Evolutionary conservation across 92 coral and sea anemone species (phyloP).

Genomic region (Phenganax subtilis): DNA sequence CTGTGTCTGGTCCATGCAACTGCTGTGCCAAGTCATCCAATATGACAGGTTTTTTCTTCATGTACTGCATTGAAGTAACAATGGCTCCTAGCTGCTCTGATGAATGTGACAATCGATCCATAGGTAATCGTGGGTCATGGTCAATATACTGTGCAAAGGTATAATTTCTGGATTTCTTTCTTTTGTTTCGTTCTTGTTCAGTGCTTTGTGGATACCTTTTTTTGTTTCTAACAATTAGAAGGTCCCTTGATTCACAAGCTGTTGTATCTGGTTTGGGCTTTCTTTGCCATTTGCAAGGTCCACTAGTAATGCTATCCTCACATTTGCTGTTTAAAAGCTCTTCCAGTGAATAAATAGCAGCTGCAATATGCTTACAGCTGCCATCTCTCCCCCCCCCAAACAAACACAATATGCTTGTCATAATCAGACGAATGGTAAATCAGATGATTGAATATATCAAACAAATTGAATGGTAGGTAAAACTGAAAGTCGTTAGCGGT

Average conservation of each 20-base stretch:
- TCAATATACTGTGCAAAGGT: conserved; percentile 20
- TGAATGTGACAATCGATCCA: background rate
- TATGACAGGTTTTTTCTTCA: conserved; percentile 11
- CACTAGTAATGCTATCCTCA: background rate
- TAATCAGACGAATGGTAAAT: too few species aligned
- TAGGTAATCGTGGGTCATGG: conserved; percentile 19
- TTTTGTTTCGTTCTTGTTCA: background rate
- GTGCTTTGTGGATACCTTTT: background rate
- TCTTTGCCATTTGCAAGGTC: background rate
- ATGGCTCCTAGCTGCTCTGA: conserved; percentile 5
- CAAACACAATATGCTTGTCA: background rate
- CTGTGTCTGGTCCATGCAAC: background rate
- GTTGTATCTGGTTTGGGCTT: conserved; percentile 8
- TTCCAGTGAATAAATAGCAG: background rate
- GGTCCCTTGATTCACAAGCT: conserved; percentile 8
- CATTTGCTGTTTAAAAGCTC: background rate
- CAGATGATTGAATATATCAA: too few species aligned
- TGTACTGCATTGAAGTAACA: background rate
- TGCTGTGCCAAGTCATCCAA: background rate
- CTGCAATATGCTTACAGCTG: background rate
- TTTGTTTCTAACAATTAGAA: background rate
- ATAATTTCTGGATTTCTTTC: background rate
- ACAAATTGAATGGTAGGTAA: too few species aligned
- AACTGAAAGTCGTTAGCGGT: too few species aligned
- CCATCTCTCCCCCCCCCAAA: conserved; percentile 15